phyloP scores from a whole-genome alignment of 2,113 vertebrate species.

The Oncorhynchus gorbuscha region DNA sequence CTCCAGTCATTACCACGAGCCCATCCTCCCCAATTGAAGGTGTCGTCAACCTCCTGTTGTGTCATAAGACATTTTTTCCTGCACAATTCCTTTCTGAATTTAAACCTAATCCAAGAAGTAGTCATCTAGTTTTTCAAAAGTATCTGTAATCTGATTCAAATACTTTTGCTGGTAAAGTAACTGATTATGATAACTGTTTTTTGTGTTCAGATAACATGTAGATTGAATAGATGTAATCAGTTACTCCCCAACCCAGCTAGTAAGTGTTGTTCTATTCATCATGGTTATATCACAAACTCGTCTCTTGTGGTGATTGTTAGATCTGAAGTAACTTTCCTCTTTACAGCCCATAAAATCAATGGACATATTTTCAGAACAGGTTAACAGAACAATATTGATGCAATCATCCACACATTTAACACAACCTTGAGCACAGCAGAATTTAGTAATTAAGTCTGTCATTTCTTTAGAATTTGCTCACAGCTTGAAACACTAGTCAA shows the following conservation, averaged over 20 bases:
- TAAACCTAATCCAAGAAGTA: no score
- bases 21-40: no score
- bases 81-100: no score
- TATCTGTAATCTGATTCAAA: no score
- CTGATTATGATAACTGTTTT: no score
- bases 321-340: background rate
- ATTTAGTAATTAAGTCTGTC: background rate
- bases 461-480: background rate
- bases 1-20: no score
- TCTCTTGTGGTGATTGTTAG: background rate
- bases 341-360: background rate
- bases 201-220: no score
- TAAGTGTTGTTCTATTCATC: background rate
- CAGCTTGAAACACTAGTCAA: constrained; percentile 22
- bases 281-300: background rate
- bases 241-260: background rate
- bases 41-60: no score
- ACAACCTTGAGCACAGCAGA: background rate
- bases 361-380: background rate
- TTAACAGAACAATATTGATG: background rate
- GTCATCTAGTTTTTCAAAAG: no score
- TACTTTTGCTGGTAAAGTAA: no score
- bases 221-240: no score
- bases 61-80: no score
- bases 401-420: background rate